Conservation (phyloP, 2,888 invertebrate species). For the Lithophane socia region DNA sequence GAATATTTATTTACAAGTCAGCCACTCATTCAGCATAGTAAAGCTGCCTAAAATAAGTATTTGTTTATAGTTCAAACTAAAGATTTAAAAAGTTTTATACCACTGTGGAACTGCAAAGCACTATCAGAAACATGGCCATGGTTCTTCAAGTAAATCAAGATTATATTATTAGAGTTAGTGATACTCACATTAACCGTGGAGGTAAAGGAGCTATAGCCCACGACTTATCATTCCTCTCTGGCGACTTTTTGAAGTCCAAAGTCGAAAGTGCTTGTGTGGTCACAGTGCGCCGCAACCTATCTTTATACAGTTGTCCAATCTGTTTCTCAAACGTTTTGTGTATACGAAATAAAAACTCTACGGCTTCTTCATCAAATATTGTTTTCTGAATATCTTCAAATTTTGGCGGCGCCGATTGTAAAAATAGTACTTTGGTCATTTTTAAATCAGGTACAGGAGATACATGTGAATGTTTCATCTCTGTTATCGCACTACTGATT, state of each 20-base stretch:
- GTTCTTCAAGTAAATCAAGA: background rate
- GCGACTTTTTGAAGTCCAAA: conserved; percentile 84
- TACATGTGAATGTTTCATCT: conserved; percentile 17
- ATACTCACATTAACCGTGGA: conserved; percentile 85
- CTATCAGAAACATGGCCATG: background rate
- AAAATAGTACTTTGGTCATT: conserved; percentile 79
- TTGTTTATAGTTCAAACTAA: background rate
- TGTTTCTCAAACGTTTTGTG: conserved; percentile 86
- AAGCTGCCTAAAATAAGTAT: background rate
- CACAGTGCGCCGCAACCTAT: conserved; percentile 81
- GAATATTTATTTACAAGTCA: background rate
- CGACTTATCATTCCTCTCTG: conserved; percentile 81
- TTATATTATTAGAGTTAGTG: background rate
- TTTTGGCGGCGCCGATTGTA: conserved; percentile 89
- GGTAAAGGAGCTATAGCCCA: conserved; percentile 92
- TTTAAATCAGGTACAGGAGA: background rate
- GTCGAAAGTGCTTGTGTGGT: conserved; percentile 71
- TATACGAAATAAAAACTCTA: conserved; percentile 90
- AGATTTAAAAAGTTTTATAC: background rate
- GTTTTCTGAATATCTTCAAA: conserved; percentile 88
- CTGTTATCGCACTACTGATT: conserved; percentile 19
- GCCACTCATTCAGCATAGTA: background rate
- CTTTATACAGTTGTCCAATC: conserved; percentile 86
- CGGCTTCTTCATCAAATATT: conserved; percentile 90
- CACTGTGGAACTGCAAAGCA: background rate